Base-by-base conservation (phyloP, 2,797 vertebrate species). In the Sebastes minor region DNA sequence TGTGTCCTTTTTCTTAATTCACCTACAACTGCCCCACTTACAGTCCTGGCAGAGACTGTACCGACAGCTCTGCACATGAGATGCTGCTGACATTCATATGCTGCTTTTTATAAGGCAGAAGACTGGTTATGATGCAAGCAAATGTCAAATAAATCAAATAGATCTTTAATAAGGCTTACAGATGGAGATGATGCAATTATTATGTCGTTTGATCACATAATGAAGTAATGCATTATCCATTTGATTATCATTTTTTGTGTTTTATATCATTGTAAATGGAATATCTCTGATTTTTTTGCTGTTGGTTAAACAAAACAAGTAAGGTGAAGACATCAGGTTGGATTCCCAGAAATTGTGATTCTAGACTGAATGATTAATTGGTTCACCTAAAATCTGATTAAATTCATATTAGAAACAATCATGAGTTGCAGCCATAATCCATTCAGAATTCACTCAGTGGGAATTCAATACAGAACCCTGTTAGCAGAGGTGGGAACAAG, bases 1-100 rank as follows among this genome's bases (percentile, higher is more conserved):
- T 0, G 64, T 30, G 85, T 90, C 91, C 87, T 92, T 85, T 33
- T 81, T 66, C 80, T 56, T 74, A 55, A 84, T 88, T 85, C 83
- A 89, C 86, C 89, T 86, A 8, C 82, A 81, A 27, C 63, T 82
- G 71, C 60, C 74, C 76, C 86, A 71, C 81, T 82, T 83, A 6
- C 72, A 53, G 65, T 60, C 46, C 46, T 49, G 46, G 46, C 46
- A 20, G 8, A 49, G 46, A 49, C 59, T 8, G 1, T 49, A 74
- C 73, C 70, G 67, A 65, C 30, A 8, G 66, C 3, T 10, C 70
- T 23, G 49, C 74, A 6, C 7, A 42, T 9, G 13, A 64, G 35
- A 75, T 2, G 2, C 55, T 25, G 49, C 57, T 67, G 32, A 61
- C 60, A 55, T 68, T 88, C 42, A 70, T 35, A n/a, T 60, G 30